A percentile compares a stretch with the other conserved stretches of the same genome.
Evolutionary conservation across 2,888 invertebrate species (phyloP).

Genomic region (Rapana venosa): DNA sequence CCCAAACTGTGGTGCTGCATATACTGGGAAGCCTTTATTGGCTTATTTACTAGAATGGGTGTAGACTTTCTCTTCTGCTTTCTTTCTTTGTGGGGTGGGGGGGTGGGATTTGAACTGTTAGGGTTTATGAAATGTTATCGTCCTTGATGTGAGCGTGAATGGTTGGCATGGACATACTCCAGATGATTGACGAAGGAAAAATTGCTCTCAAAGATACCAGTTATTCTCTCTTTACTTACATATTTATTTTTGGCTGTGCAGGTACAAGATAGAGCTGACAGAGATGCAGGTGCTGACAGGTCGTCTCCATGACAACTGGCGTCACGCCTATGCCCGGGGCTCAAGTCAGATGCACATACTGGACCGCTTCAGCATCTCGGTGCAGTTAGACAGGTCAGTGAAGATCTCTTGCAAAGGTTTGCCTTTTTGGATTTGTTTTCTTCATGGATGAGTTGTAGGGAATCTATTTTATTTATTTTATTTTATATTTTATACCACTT

Average conservation of each 20-base stretch:
- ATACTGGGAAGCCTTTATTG: too few relatives aligned
- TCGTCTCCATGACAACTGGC: conserved; percentile 92
- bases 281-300: conserved; percentile 92
- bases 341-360: conserved; percentile 91
- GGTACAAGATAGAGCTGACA: conserved; percentile 85
- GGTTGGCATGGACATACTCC: too few relatives aligned
- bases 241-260: conserved; percentile 52
- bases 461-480: not conserved
- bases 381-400: conserved; percentile 76
- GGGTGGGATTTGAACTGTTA: too few relatives aligned
- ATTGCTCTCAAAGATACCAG: too few relatives aligned
- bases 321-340: conserved; percentile 90
- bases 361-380: conserved; percentile 84
- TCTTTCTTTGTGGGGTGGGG: too few relatives aligned
- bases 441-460: not conserved
- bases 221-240: not conserved
- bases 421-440: not conserved
- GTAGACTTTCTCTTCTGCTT: too few relatives aligned
- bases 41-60: too few relatives aligned
- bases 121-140: too few relatives aligned
- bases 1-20: not conserved
- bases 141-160: too few relatives aligned
- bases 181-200: too few relatives aligned
- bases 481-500: too few relatives aligned
- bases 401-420: not conserved